Conservation (phyloP, 2,888 invertebrate genomes). For the Aphrophora alni region DNA sequence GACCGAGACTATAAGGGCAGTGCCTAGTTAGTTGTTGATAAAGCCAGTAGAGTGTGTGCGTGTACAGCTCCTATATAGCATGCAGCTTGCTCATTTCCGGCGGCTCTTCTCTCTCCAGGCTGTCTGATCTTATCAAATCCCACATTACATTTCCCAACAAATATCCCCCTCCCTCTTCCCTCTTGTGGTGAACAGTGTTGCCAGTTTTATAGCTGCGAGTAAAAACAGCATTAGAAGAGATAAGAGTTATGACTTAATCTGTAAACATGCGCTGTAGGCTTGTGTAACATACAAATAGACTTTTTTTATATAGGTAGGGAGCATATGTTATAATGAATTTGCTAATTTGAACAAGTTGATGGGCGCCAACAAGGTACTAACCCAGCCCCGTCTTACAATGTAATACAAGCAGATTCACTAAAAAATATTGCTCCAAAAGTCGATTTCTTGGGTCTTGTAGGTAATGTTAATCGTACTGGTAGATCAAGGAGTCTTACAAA, state of each 20-base stretch:
- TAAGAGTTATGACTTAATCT: not conserved
- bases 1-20: not conserved
- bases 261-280: too few relatives aligned
- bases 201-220: not conserved
- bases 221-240: constrained; percentile 4
- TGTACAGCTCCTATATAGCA: not conserved
- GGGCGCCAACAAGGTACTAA: too few relatives aligned
- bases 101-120: not conserved
- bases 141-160: not conserved
- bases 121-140: not conserved
- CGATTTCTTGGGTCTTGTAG: too few relatives aligned
- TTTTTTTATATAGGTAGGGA: too few relatives aligned
- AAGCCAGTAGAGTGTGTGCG: not conserved
- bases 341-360: too few relatives aligned
- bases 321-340: too few relatives aligned
- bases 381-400: too few relatives aligned
- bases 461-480: too few relatives aligned
- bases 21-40: not conserved
- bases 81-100: not conserved
- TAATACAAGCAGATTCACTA: too few relatives aligned
- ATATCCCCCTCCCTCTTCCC: not conserved
- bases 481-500: too few relatives aligned
- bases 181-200: not conserved
- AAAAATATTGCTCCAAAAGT: too few relatives aligned
- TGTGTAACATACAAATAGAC: too few relatives aligned